Conservation (phyloP, 2,113 vertebrate genomes). For the Anser brachyrhynchus region DNA sequence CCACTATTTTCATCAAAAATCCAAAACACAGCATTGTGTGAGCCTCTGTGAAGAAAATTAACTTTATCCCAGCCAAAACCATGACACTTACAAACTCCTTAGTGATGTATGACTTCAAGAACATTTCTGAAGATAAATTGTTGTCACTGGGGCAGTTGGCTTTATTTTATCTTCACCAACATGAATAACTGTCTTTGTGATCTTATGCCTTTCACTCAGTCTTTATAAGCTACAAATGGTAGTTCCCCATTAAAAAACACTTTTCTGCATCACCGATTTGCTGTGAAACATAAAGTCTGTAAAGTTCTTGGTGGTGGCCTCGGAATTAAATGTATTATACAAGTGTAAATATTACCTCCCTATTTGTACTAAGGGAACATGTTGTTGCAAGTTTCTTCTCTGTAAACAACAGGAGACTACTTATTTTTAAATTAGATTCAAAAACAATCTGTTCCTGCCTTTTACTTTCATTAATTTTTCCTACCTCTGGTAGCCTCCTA, state of each 20-base stretch:
- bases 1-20: too few species aligned
- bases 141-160: background rate
- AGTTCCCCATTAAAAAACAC: background rate
- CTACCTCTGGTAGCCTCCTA: background rate
- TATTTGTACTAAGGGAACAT: background rate
- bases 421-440: background rate
- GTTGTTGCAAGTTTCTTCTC: background rate
- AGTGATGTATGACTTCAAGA: background rate
- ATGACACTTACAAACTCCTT: background rate
- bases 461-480: background rate
- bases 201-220: background rate
- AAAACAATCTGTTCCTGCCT: background rate
- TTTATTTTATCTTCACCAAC: background rate
- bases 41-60: too few species aligned
- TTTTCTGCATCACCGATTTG: background rate
- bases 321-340: background rate
- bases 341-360: background rate
- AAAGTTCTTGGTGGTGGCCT: background rate
- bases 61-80: too few species aligned
- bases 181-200: background rate
- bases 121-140: background rate
- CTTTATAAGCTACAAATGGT: accelerated
- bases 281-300: background rate
- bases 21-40: too few species aligned
- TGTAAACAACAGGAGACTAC: background rate